Conservation (phyloP, 2,113 vertebrate genomes). For the Larimichthys polyactis region DNA sequence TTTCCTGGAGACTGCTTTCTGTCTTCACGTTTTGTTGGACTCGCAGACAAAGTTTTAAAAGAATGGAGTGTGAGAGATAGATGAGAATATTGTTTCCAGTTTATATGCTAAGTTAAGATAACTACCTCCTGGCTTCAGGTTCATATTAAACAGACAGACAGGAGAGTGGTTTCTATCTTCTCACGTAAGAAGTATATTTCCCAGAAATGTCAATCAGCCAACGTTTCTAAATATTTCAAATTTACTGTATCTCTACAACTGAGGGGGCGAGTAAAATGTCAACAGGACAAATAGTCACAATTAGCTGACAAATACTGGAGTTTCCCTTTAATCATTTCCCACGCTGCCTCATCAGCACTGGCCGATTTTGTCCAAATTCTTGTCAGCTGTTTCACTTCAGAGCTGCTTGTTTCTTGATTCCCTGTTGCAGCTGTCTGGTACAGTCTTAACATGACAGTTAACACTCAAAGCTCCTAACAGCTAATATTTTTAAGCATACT, state of each 20-base stretch:
- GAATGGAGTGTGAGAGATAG: not conserved
- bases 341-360: not conserved
- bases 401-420: not conserved
- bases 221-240: not conserved
- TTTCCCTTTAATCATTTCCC: not conserved
- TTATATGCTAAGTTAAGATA: slow-evolving; percentile 15
- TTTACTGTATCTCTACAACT: not conserved
- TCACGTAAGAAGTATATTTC: not conserved
- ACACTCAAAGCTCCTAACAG: slow-evolving; percentile 6
- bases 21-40: slow-evolving; percentile 7
- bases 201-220: not conserved
- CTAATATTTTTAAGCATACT: slow-evolving; percentile 3
- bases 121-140: not conserved
- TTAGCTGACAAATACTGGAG: not conserved
- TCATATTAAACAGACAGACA: not conserved
- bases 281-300: not conserved
- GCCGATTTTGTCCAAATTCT: not conserved
- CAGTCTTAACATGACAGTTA: slow-evolving; percentile 22
- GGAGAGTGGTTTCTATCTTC: not conserved
- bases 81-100: not conserved
- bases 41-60: not conserved
- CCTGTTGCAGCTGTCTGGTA: not conserved
- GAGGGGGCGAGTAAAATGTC: not conserved
- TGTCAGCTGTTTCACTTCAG: not conserved
- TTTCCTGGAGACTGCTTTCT: slow-evolving; percentile 2